Evolutionary conservation across 2,797 vertebrate genomes (phyloP), one percentile per base, ranked within the genome.

Genomic region (Sparidentex hasta): DNA sequence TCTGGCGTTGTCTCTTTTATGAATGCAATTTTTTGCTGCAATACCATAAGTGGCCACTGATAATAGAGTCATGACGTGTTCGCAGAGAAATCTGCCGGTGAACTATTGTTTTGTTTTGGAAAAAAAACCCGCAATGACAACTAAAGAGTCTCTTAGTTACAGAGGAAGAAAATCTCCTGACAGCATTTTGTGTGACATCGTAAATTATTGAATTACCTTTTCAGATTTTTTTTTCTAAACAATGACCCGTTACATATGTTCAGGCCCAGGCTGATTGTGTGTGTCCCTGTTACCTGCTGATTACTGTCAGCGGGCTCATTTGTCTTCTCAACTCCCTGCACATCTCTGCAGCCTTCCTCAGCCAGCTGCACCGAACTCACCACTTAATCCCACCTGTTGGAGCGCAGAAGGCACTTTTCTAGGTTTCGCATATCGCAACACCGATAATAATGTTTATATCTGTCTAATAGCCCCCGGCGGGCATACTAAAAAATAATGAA

Each of bases 321-420:
- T 67, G 76, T 82, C 47, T 48, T 62, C 66, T 69, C 21, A 33
- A 47, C 33, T 76, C 41, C 23, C 12, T 57, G 43, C 66, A 47
- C 48, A 47, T 38, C 43, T 57, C 25, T 16, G 12, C 29, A 55
- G 16, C 52, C 63, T 33, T 25, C 56, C 47, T 47, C 8, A 17
- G 27, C 61, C 62, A 55, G 33, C 54, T 64, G 21, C 64, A 47
- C 20, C 59, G 11, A 11, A 20, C 16, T 9, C 6, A 38, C 55
- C 64, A 51, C n/a, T 27, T 50, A 25, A 71, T 76, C 65, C 58
- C 48, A 65, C 41, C 59, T 76, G 72, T 67, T 75, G 38, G 17
- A 57, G 21, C 6, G 12, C 41, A 65, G 16, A 41, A 65, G 43
- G 23, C 12, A 33, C 20, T 43, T 27, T 50, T 50, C 55, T 61